Conservation (phyloP, 2,113 vertebrate genomes). For the Kryptolebias marmoratus region DNA sequence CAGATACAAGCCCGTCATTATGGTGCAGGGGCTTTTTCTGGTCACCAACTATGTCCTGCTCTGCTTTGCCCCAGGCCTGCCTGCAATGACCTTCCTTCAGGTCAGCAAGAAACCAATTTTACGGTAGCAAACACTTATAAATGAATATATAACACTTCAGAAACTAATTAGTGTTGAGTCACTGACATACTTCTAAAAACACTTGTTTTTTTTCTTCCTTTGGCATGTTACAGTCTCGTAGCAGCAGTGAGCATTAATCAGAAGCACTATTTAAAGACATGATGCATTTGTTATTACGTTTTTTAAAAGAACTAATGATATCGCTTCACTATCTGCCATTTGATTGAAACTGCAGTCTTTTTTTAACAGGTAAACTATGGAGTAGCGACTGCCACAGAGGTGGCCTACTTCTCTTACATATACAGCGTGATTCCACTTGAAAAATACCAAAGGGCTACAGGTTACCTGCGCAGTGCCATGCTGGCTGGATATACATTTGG, state of each 20-base stretch:
- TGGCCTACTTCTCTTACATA: slow-evolving; percentile 81
- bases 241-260: not conserved
- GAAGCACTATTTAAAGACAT: not conserved
- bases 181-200: not conserved
- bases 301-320: not conserved
- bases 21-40: slow-evolving; percentile 74
- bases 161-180: not conserved
- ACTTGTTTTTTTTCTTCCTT: not conserved
- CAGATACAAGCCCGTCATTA: slow-evolving; percentile 77
- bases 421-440: slow-evolving; percentile 76
- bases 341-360: slow-evolving; percentile 1
- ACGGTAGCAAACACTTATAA: too few relatives aligned
- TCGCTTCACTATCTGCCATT: not conserved
- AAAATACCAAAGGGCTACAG: slow-evolving; percentile 76
- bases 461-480: slow-evolving; percentile 76
- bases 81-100: slow-evolving; percentile 74
- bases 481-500: slow-evolving; percentile 75
- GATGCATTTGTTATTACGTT: not conserved
- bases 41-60: slow-evolving; percentile 75
- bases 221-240: not conserved
- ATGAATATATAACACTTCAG: not conserved
- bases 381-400: slow-evolving; percentile 78
- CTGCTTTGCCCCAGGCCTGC: slow-evolving; percentile 70
- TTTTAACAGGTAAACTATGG: slow-evolving; percentile 67
- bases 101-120: slow-evolving; percentile 29